phyloP scores from a whole-genome alignment of 1,140 invertebrate genomes.

The Drosophila ercepeae region DNA sequence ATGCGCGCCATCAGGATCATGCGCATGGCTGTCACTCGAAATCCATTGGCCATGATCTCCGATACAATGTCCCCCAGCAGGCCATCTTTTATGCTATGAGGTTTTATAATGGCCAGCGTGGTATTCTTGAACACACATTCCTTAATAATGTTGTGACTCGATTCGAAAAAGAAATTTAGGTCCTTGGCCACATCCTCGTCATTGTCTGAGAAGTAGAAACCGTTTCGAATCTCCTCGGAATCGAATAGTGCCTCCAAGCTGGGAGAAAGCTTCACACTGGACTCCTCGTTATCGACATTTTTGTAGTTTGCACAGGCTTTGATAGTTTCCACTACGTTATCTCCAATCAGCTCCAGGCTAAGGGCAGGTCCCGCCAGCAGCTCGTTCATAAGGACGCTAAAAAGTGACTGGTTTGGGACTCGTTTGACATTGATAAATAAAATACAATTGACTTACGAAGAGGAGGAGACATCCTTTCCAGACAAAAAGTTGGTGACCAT shows the following conservation, averaged over 20 bases:
- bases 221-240: conserved; percentile 89
- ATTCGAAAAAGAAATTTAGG: conserved; percentile 88
- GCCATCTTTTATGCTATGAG: conserved; percentile 92
- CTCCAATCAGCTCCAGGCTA: conserved; percentile 90
- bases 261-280: conserved; percentile 83
- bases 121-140: conserved; percentile 76
- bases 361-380: conserved; percentile 89
- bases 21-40: conserved; percentile 91
- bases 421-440: not conserved
- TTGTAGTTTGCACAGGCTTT: conserved; percentile 51
- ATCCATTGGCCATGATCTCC: conserved; percentile 90
- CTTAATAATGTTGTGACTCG: conserved; percentile 52
- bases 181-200: conserved; percentile 86
- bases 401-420: no score
- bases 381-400: conserved; percentile 86
- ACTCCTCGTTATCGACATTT: conserved; percentile 45
- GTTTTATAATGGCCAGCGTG: conserved; percentile 95
- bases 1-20: conserved; percentile 91
- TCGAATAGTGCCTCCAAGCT: conserved; percentile 90
- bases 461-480: conserved; percentile 86
- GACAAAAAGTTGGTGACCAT: conserved; percentile 86
- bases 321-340: conserved; percentile 87
- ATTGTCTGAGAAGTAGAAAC: conserved; percentile 88
- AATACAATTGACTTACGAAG: conserved; percentile 85
- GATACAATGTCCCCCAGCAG: conserved; percentile 89